Conservation (phyloP, 2,797 vertebrate genomes). For the Enteromius paludinosus region DNA sequence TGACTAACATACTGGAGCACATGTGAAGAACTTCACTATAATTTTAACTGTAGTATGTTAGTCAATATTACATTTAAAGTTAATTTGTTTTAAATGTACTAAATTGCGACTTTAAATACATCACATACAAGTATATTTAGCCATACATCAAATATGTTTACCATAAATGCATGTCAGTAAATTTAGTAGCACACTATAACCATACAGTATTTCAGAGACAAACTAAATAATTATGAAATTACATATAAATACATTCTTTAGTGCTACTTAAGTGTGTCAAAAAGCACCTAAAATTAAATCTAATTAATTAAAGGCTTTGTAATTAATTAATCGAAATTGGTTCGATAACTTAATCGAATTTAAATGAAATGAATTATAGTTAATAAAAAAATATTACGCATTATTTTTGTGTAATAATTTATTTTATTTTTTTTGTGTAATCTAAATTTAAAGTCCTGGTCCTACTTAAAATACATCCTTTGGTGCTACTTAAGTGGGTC, state of each 20-base stretch:
- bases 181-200: background rate
- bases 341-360: too few species aligned
- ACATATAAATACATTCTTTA: background rate
- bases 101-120: background rate
- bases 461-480: too few species aligned
- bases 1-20: background rate
- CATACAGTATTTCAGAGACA: background rate
- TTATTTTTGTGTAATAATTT: too few species aligned
- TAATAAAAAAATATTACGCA: too few species aligned
- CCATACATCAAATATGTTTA: background rate
- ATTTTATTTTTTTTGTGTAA: too few species aligned
- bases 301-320: too few species aligned
- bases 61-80: background rate
- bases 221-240: background rate
- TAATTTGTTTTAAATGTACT: background rate
- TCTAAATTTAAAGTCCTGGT: too few species aligned
- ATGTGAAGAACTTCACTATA: background rate
- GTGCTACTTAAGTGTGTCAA: background rate
- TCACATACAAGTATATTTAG: background rate
- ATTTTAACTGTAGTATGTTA: background rate
- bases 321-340: too few species aligned
- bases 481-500: too few species aligned
- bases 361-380: too few species aligned
- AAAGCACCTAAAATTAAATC: too few species aligned
- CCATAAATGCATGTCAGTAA: background rate